Evolutionary conservation across 2,888 invertebrate genomes (phyloP).

Genomic region (Pseudolycoriella hygida): DNA sequence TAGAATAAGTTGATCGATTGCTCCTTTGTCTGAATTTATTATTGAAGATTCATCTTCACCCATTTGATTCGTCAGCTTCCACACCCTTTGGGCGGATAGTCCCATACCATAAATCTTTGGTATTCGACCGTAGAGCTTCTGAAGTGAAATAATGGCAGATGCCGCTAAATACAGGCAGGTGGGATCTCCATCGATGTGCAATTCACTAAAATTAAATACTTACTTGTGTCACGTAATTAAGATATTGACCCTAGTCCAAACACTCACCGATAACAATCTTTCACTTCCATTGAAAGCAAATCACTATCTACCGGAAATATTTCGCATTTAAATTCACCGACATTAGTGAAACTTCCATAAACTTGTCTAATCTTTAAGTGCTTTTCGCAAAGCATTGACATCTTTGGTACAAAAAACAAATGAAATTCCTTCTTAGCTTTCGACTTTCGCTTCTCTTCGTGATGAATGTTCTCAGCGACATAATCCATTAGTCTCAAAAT

Average conservation of each 20-base stretch:
- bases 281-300: slow-evolving; percentile 80
- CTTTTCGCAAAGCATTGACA: slow-evolving; percentile 73
- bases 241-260: background rate
- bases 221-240: background rate
- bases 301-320: slow-evolving; percentile 85
- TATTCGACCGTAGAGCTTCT: slow-evolving; percentile 77
- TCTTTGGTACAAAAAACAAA: slow-evolving; percentile 75
- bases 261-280: slow-evolving; percentile 52
- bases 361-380: slow-evolving; percentile 71
- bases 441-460: slow-evolving; percentile 16
- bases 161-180: slow-evolving; percentile 77
- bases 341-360: slow-evolving; percentile 50
- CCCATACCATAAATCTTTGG: slow-evolving; percentile 83
- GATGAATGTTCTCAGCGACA: slow-evolving; percentile 54
- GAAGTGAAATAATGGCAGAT: slow-evolving; percentile 67
- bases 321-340: slow-evolving; percentile 75
- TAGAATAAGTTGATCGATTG: slow-evolving; percentile 75
- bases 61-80: slow-evolving; percentile 68
- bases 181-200: slow-evolving; percentile 75
- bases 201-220: slow-evolving; percentile 40
- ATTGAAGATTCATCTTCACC: slow-evolving; percentile 38
- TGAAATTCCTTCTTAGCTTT: slow-evolving; percentile 50
- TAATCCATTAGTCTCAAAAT: slow-evolving; percentile 67
- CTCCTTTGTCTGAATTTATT: slow-evolving; percentile 34
- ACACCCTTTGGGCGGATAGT: slow-evolving; percentile 69